A percentile compares a stretch with the other conserved stretches of the same genome.
Evolutionary conservation across 2,113 vertebrate species (phyloP).

Genomic region (Syngnathus floridae): DNA sequence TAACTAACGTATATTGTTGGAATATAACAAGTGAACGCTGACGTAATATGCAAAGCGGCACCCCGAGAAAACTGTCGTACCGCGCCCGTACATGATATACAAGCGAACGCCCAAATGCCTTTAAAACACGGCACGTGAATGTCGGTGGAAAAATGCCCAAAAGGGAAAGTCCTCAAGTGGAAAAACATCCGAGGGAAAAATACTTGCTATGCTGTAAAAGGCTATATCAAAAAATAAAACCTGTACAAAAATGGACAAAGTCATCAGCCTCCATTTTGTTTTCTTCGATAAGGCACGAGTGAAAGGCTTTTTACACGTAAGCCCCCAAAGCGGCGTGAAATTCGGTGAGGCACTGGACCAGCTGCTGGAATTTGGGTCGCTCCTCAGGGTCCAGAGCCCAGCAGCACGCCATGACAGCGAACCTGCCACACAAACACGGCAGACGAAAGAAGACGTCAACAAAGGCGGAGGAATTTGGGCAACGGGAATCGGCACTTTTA

Average conservation of each 20-base stretch:
- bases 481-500: slow-evolving; percentile 27
- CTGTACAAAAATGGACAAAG: slow-evolving; percentile 47
- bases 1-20: too few relatives aligned
- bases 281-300: slow-evolving; percentile 74
- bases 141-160: neutral
- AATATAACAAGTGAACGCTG: neutral
- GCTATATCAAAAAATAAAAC: slow-evolving; percentile 37
- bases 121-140: slow-evolving; percentile 1
- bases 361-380: slow-evolving; percentile 96
- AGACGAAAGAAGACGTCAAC: neutral
- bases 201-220: slow-evolving; percentile 53
- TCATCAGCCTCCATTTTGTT: slow-evolving; percentile 53
- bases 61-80: neutral
- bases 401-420: slow-evolving; percentile 98
- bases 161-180: neutral
- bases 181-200: neutral
- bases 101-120: neutral
- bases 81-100: neutral
- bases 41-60: neutral
- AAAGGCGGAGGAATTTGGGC: neutral
- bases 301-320: slow-evolving; percentile 78
- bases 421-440: slow-evolving; percentile 64
- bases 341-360: slow-evolving; percentile 97
- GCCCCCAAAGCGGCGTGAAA: slow-evolving; percentile 94
- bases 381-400: slow-evolving; percentile 97